Percentiles rank a stretch among this genome's conserved stretches.
Conservation (phyloP, 2,797 vertebrate genomes). For the Danio jaintianensis region DNA sequence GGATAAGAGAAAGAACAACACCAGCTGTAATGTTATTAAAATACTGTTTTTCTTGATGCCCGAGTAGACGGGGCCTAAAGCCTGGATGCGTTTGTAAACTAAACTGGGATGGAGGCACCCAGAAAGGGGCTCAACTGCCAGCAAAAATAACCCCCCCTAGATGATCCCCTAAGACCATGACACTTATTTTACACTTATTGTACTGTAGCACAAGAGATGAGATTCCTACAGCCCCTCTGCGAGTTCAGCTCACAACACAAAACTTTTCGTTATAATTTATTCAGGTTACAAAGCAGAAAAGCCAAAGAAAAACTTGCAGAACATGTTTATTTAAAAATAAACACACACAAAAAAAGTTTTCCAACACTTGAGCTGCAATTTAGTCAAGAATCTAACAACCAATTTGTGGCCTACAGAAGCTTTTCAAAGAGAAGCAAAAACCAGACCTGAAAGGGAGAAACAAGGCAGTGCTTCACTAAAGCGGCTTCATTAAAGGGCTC, state of each 20-base stretch:
- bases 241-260: background rate
- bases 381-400: conserved; percentile 19
- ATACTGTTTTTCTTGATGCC: conserved; percentile 60
- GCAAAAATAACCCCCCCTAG: conserved; percentile 57
- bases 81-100: conserved; percentile 67
- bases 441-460: background rate
- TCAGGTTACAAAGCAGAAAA: conserved; percentile 3
- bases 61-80: conserved; percentile 53
- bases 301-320: background rate
- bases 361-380: background rate
- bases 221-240: conserved; percentile 11
- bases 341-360: background rate
- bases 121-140: conserved; percentile 64
- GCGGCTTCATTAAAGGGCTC: conserved; percentile 2
- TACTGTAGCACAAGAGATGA: conserved; percentile 21
- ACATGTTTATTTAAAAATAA: conserved; percentile 10
- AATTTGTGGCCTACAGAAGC: background rate
- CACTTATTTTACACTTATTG: conserved; percentile 36
- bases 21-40: conserved; percentile 30
- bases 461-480: conserved; percentile 4
- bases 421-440: conserved; percentile 34
- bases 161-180: conserved; percentile 45
- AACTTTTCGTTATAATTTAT: background rate
- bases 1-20: conserved; percentile 50
- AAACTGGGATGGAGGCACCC: conserved; percentile 58